Evolutionary conservation across 2,888 invertebrate genomes (phyloP).

Genomic region (Tetranychus piercei): DNA sequence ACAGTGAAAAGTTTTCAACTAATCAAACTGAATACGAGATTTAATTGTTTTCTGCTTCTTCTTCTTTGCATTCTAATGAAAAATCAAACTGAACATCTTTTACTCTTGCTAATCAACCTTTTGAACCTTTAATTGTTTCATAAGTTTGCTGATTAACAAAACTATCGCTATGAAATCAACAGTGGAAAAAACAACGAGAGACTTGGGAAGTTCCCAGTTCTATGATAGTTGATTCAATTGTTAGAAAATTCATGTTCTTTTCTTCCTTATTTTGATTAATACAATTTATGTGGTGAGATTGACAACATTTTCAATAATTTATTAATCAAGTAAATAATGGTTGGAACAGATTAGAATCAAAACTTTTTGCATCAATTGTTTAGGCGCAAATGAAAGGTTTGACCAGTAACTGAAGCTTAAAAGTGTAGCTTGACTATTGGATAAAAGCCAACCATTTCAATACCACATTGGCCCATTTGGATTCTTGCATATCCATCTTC

Average conservation of each 20-base stretch:
- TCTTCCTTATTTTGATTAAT: too few species aligned
- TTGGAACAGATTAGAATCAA: background rate
- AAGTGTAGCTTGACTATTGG: background rate
- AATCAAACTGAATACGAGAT: background rate
- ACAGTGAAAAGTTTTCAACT: background rate
- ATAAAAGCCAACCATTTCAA: background rate
- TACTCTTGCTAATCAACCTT: background rate
- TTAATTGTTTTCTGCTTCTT: background rate
- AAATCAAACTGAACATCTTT: background rate
- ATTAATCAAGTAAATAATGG: too few species aligned
- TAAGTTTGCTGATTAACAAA: background rate
- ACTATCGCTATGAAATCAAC: background rate
- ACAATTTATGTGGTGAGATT: too few species aligned
- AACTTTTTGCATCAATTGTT: background rate
- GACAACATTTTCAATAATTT: too few species aligned
- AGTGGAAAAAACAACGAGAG: background rate
- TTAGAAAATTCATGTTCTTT: too few species aligned
- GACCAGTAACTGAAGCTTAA: background rate
- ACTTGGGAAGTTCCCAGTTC: background rate
- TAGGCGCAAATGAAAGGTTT: background rate
- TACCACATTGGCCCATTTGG: slow-evolving; percentile 39
- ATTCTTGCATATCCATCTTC: slow-evolving; percentile 66
- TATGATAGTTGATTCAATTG: too few species aligned
- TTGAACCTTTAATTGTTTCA: background rate
- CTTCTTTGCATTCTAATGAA: background rate